These are phyloP conservation scores for Sebastes dallii DNA, from an alignment of 2,797 vertebrate species.

Conservation along the genomic window DNA sequence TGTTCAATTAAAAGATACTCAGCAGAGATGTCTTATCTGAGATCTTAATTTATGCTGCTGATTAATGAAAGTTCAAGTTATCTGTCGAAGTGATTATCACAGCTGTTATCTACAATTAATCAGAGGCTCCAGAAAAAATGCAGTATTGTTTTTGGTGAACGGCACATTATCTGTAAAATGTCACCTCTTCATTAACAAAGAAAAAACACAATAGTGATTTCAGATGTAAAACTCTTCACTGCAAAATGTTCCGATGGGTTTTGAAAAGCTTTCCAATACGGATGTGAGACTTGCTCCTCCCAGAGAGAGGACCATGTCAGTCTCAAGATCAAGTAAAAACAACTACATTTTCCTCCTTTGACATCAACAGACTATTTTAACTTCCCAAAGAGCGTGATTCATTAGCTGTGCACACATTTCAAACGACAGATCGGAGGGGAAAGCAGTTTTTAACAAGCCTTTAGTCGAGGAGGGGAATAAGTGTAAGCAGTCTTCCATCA, in stretches of 20 bases:
- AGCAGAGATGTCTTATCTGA: constrained; percentile 56
- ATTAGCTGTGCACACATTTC: constrained; percentile 43
- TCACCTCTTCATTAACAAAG: constrained; percentile 14
- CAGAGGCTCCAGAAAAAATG: constrained; percentile 6
- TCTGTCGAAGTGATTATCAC: constrained; percentile 72
- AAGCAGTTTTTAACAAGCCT: constrained; percentile 82
- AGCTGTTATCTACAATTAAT: constrained; percentile 68
- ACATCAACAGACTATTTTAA: constrained; percentile 22
- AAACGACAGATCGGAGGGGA: constrained; percentile 34
- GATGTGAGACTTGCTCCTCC: neutral
- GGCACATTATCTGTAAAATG: neutral
- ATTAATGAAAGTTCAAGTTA: constrained; percentile 74
- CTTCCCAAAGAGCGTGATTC: constrained; percentile 31
- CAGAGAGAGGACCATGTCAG: neutral
- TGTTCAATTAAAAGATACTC: constrained; percentile 25
- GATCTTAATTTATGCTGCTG: constrained; percentile 60
- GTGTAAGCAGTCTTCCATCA: constrained; percentile 78
- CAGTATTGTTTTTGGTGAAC: neutral
- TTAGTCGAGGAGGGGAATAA: constrained; percentile 73
- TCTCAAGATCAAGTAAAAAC: neutral
- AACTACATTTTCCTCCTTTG: constrained; percentile 1
- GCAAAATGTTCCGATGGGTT: neutral
- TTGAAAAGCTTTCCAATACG: neutral
- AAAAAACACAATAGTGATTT: neutral
- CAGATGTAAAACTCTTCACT: neutral